Percentiles rank a stretch among this genome's conserved stretches.
phyloP scores from a whole-genome alignment of 2,888 invertebrate genomes.

The Frankliniella fusca region DNA sequence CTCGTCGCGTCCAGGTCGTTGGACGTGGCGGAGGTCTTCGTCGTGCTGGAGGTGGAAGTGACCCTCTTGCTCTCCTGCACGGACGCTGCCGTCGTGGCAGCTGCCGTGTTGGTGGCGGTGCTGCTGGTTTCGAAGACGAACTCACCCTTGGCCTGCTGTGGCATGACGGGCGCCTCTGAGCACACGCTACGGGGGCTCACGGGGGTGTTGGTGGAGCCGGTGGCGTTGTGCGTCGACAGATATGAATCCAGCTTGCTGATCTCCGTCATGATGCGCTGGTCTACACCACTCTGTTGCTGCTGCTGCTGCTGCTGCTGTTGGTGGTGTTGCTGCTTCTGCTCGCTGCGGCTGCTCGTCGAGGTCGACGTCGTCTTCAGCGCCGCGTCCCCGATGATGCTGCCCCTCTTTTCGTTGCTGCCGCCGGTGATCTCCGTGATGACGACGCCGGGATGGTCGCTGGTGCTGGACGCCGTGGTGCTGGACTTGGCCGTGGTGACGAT shows the following conservation, averaged over 20 bases:
- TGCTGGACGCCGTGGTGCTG: constrained; percentile 49
- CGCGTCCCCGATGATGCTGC: constrained; percentile 40
- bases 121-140: constrained; percentile 40
- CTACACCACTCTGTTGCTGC: constrained; percentile 48
- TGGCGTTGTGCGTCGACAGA: constrained; percentile 50
- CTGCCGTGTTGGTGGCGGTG: background rate
- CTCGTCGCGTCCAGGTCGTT: constrained; percentile 1
- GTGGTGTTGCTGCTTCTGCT: constrained; percentile 35
- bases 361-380: constrained; percentile 48
- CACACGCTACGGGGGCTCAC: constrained; percentile 39
- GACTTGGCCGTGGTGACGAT: constrained; percentile 48
- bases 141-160: constrained; percentile 39
- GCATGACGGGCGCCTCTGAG: constrained; percentile 40
- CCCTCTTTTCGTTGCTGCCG: background rate
- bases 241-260: constrained; percentile 55
- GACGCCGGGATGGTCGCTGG: constrained; percentile 39
- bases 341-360: constrained; percentile 36
- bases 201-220: constrained; percentile 50
- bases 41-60: background rate
- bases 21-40: background rate
- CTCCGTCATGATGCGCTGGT: constrained; percentile 62
- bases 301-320: constrained; percentile 30
- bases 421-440: background rate
- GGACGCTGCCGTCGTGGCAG: background rate
- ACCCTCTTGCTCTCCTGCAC: constrained; percentile 1